A percentile compares a stretch with the other conserved stretches of the same genome.
phyloP scores from a whole-genome alignment of 1,140 invertebrate genomes.

The Drosophila sucinea region DNA sequence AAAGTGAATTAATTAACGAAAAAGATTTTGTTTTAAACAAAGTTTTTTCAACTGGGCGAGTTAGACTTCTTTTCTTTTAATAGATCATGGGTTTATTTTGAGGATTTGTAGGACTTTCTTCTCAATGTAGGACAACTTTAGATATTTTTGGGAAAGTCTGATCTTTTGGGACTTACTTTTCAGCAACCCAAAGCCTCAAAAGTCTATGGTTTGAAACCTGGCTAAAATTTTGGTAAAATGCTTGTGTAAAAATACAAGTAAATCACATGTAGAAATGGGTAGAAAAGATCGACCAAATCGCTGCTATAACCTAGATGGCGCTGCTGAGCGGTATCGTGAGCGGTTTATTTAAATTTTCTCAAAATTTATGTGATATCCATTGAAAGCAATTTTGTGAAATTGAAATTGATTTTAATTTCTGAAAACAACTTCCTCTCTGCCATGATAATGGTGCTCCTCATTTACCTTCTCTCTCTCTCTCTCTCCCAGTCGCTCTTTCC shows the following conservation, averaged over 20 bases:
- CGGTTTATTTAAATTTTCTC: background rate
- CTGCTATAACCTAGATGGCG: background rate
- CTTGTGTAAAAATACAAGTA: conserved; percentile 6
- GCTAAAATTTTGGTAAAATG: background rate
- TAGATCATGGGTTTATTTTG: too few species aligned
- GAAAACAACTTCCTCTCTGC: conserved; percentile 1
- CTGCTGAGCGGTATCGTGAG: background rate
- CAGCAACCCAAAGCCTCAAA: background rate
- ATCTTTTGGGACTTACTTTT: background rate
- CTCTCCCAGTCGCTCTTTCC: background rate
- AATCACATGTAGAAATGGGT: background rate
- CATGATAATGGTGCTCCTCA: background rate
- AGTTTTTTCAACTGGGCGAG: too few species aligned
- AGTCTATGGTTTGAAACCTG: background rate
- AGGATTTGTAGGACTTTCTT: too few species aligned
- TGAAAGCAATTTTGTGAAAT: background rate
- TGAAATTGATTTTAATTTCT: conserved; percentile 10
- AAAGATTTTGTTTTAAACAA: too few species aligned
- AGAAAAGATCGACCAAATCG: background rate
- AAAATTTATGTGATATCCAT: background rate
- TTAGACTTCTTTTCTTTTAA: too few species aligned
- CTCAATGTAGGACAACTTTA: too few species aligned
- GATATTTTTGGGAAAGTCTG: too few species aligned
- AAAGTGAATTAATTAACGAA: too few species aligned
- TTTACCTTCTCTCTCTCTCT: background rate